A percentile compares a stretch with the other conserved stretches of the same genome.
Conservation (phyloP, 2,113 vertebrate species). For the Crotalus viridis region DNA sequence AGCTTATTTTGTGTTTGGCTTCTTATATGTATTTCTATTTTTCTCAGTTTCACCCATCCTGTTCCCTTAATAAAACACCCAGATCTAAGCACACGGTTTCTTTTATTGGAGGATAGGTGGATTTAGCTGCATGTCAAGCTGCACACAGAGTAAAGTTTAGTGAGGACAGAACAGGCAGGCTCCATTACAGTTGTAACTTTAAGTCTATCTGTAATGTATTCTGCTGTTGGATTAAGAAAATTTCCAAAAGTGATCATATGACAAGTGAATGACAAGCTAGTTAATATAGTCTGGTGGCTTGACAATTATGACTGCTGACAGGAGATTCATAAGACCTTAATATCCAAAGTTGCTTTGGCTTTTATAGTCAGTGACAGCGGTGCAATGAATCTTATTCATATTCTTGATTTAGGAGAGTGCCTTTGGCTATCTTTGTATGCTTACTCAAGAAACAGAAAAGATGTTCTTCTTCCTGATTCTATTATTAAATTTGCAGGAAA, state of each 20-base stretch:
- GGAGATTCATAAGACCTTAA: neutral
- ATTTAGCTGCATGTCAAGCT: no score
- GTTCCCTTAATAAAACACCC: no score
- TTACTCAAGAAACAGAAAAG: neutral
- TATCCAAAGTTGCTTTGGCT: neutral
- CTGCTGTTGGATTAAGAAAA: conserved; percentile 10
- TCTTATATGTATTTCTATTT: no score
- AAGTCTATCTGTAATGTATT: rapidly evolving
- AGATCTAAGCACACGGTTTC: no score
- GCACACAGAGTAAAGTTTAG: no score
- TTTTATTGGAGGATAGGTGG: no score
- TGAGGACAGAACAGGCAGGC: neutral
- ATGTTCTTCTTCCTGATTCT: neutral
- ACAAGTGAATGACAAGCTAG: neutral
- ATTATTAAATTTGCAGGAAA: neutral
- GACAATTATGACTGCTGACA: neutral
- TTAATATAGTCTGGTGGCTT: neutral
- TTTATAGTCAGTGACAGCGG: neutral
- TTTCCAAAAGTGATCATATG: neutral
- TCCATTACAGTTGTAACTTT: neutral
- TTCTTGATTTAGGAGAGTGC: neutral
- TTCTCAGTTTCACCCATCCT: no score
- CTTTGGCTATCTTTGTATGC: neutral
- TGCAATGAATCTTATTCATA: neutral
- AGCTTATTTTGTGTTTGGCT: no score